A percentile compares a stretch with the other conserved stretches of the same genome.
Evolutionary conservation across 1,140 invertebrate species (phyloP).

Genomic region (Drosophila novamexicana): DNA sequence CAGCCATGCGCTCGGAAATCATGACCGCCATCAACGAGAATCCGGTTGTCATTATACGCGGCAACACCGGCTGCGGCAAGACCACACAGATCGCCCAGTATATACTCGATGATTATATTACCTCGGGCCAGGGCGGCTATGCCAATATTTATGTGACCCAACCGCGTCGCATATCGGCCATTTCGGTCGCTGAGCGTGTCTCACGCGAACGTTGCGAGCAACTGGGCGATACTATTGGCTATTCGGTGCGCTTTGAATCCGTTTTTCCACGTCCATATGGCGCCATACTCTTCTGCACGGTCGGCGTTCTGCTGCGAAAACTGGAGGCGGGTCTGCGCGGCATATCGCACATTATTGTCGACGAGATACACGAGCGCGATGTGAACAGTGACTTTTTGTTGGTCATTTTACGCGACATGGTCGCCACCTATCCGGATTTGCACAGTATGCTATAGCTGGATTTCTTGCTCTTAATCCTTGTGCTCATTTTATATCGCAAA

Average conservation of each 20-base stretch:
- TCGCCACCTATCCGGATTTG: conserved; percentile 94
- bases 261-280: conserved; percentile 95
- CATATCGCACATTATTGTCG: conserved; percentile 96
- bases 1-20: conserved; percentile 89
- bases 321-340: conserved; percentile 94
- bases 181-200: conserved; percentile 96
- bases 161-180: conserved; percentile 96
- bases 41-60: conserved; percentile 94
- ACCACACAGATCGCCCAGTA: conserved; percentile 96
- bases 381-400: conserved; percentile 98
- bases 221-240: conserved; percentile 92
- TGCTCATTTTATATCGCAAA: neutral
- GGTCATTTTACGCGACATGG: conserved; percentile 96
- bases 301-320: conserved; percentile 96
- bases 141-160: conserved; percentile 97
- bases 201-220: conserved; percentile 93
- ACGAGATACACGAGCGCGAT: conserved; percentile 99
- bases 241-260: conserved; percentile 97
- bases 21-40: conserved; percentile 94
- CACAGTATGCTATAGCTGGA: conserved; percentile 84
- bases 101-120: conserved; percentile 97
- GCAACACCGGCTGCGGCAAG: conserved; percentile 97
- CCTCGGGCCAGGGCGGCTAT: conserved; percentile 92
- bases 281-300: conserved; percentile 97
- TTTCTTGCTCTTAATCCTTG: neutral